phyloP scores from a whole-genome alignment of 1,140 invertebrate species.

The Andrena cerasifolii region DNA sequence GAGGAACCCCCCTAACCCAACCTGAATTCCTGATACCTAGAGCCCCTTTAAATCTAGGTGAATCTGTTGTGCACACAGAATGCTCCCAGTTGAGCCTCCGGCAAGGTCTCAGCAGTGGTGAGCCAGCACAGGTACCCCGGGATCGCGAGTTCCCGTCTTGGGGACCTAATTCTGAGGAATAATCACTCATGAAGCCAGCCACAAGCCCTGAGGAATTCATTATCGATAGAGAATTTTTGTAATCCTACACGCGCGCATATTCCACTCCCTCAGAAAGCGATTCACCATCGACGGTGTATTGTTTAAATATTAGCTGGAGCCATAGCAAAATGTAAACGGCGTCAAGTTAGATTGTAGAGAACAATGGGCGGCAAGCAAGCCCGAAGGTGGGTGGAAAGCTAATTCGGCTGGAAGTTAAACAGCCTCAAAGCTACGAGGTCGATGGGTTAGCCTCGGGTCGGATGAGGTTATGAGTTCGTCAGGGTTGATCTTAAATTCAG shows the following conservation, averaged over 20 bases:
- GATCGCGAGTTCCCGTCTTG: too few relatives aligned
- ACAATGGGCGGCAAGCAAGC: slow-evolving; percentile 66
- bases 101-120: too few relatives aligned
- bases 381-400: slow-evolving; percentile 67
- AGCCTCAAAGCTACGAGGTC: slow-evolving; percentile 66
- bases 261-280: slow-evolving; percentile 25
- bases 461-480: slow-evolving; percentile 26
- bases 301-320: slow-evolving; percentile 74
- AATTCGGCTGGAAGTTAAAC: slow-evolving; percentile 79
- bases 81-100: too few relatives aligned
- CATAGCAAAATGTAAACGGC: slow-evolving; percentile 71
- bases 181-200: too few relatives aligned
- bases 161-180: too few relatives aligned
- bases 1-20: too few relatives aligned
- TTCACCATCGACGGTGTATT: slow-evolving; percentile 47
- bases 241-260: slow-evolving; percentile 19
- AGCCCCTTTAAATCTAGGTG: too few relatives aligned
- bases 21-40: too few relatives aligned
- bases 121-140: too few relatives aligned
- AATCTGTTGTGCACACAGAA: too few relatives aligned
- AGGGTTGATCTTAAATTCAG: slow-evolving; percentile 69
- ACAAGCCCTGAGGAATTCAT: too few relatives aligned
- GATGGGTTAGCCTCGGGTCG: slow-evolving; percentile 26
- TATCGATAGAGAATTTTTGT: background rate
- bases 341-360: slow-evolving; percentile 70